Evolutionary conservation across 1,140 invertebrate genomes (phyloP), one percentile per base, ranked within the genome.

Genomic region (Drosophila mauritiana): DNA sequence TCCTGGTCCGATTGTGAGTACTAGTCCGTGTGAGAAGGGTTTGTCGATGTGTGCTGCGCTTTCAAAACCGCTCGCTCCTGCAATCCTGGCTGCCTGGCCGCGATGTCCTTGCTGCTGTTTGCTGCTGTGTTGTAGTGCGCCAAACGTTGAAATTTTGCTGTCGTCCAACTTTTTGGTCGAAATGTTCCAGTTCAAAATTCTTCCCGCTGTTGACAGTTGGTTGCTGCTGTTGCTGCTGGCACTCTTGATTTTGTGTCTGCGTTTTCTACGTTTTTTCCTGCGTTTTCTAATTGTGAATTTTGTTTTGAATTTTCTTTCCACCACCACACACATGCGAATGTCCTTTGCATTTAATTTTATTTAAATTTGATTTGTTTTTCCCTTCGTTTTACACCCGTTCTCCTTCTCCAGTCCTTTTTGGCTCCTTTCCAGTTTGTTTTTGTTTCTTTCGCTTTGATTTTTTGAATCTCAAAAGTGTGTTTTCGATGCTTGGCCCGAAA

Each of bases 301-400:
- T 86, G 90, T 90, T 91, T 91, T 91, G 84, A 89, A 89, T 91
- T 91, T 91, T 86, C 84, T 74, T 92, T 91, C 91, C 91, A 92
- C 91, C 91, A 92, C 91, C 91, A 92, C 91, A 91, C 91, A 92
- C 91, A 92, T 92, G 91, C 91, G 91, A 92, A 92, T 91, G 88
- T 91, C 88, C 82, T 92, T 91, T 88, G 90, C 91, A 92, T 92
- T 92, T 92, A 91, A 91, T 92, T 77, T 91, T 83, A 77, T 86
- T 83, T 83, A 78, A 65, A 69, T 88, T 83, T 88, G 74, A 78
- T 86, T 88, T 81, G 73, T 54, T 42, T 67, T 67, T 46, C 56
- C 58, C 37, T 68, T 67, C 63, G 34, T 51, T 46, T 43, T 43
- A 49, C 61, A 62, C 46, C 67, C 43, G 46, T 64, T 45, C 31